These are phyloP conservation scores for Pluvialis apricaria DNA, from an alignment of 2,113 vertebrate genomes.

Conservation along the genomic window DNA sequence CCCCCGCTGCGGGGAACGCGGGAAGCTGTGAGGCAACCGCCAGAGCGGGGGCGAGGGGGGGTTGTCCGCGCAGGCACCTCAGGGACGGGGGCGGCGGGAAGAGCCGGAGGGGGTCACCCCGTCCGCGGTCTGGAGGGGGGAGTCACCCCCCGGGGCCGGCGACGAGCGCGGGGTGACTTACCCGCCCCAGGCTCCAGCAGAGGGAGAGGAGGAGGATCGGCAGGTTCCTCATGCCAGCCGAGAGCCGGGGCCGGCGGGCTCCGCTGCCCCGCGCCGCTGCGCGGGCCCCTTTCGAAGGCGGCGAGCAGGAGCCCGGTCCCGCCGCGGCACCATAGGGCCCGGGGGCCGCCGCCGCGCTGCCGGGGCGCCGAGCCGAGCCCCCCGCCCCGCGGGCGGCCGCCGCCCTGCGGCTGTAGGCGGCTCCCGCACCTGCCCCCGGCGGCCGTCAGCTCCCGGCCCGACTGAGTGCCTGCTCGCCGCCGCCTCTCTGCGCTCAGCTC, in stretches of 20 bases:
- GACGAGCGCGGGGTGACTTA: neutral
- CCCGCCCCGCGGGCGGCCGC: neutral
- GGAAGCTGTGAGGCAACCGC: neutral
- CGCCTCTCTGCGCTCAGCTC: neutral
- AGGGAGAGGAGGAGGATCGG: neutral
- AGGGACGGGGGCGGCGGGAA: too few relatives aligned
- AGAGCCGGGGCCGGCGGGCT: neutral
- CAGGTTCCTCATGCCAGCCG: conserved; percentile 29
- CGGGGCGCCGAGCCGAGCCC: neutral
- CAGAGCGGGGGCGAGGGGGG: neutral
- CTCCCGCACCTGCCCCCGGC: neutral
- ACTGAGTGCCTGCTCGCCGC: neutral
- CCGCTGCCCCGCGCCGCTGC: neutral
- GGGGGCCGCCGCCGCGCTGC: neutral
- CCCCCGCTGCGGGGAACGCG: neutral
- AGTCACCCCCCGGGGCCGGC: neutral
- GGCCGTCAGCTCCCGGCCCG: neutral
- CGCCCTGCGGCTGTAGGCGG: neutral
- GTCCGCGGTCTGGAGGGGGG: too few relatives aligned
- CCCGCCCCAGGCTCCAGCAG: conserved; percentile 9
- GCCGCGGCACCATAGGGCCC: neutral
- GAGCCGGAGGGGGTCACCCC: neutral
- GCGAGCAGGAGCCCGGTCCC: neutral
- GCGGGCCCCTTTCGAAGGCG: neutral
- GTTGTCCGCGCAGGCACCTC: neutral